Base-by-base conservation (phyloP, 2,888 invertebrate species). In the Drosophila imparisetae region DNA sequence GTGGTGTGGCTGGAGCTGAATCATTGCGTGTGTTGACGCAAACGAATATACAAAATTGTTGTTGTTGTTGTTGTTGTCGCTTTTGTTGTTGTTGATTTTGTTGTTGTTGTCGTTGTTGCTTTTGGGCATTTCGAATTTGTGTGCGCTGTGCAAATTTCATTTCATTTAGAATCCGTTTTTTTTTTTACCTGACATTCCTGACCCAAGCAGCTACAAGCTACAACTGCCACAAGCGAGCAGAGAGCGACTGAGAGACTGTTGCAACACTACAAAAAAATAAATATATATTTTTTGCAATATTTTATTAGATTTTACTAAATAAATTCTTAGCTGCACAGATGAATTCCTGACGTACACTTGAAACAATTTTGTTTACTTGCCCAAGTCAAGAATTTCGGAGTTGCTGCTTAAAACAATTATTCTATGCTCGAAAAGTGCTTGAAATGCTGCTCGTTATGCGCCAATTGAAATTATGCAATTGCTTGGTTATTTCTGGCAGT, bases 141-240 rank as follows among this genome's bases (percentile, higher is more conserved):
- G 60, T 55, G 78, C 64, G 73, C 78, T 66, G 34, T 65, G 78
- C 67, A 68, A 81, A 71, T 86, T 83, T 89, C 77, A 88, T 86
- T 88, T 86, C 55, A 68, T 75, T 80, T 64, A 58, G 36, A 49
- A 52, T 66, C 72, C 72, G 49, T 24, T 49, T 59, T 52, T 60
- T 64, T 34, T 11, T 27, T 45, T 34, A n/a, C 21, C 32, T 38
- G n/a, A 8, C 29, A 36, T 66, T 45, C 50, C 48, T 78, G 73
- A 76, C 76, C 73, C 73, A 67, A 73, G 59, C 68, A 66, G 42
- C 24, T 45, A 79, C 82, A 85, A 62, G 42, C 24, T 45, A 82
- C 82, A 85, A 85, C 75, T 78, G 45, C 62, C 70, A 61, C 45
- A 49, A 15, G 15, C 13, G 27, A 29, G 38, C 24, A 4, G 48